phyloP scores from a whole-genome alignment of 2,797 vertebrate species.

The Lagorchestes hirsutus region DNA sequence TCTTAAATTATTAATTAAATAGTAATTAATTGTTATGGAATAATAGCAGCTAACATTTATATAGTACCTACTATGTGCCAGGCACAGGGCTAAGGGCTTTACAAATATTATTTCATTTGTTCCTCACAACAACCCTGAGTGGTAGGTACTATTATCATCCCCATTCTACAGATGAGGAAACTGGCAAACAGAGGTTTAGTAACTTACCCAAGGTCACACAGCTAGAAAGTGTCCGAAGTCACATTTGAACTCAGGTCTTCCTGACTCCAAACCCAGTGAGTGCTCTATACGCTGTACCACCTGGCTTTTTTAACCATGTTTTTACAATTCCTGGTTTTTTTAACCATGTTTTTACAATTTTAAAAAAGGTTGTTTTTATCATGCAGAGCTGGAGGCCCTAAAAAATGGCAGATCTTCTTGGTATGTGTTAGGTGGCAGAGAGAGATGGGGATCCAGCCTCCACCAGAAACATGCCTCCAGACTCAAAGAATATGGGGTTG shows the following conservation, averaged over 20 bases:
- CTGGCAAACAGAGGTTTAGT: not conserved
- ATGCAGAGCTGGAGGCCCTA: not conserved
- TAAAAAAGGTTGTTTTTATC: not conserved
- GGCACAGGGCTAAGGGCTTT: no score
- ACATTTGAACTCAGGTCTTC: not conserved
- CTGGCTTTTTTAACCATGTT: not conserved
- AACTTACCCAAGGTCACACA: not conserved
- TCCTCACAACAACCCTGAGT: no score
- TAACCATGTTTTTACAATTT: not conserved
- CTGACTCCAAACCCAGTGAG: not conserved
- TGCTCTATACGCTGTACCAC: not conserved
- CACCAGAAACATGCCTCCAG: constrained; percentile 62
- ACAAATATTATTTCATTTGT: no score
- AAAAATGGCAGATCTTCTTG: constrained; percentile 20
- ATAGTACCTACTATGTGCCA: no score
- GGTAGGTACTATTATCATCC: no score
- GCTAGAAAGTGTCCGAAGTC: not conserved
- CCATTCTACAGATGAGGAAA: not conserved
- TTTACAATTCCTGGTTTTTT: not conserved
- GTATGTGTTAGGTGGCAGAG: not conserved
- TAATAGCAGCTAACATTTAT: no score
- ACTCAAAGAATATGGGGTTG: constrained; percentile 64
- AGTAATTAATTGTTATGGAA: no score
- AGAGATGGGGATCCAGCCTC: constrained; percentile 17
- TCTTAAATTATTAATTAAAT: no score